phyloP scores from a whole-genome alignment of 2,888 invertebrate species.

The Oxyteleia sp. region DNA sequence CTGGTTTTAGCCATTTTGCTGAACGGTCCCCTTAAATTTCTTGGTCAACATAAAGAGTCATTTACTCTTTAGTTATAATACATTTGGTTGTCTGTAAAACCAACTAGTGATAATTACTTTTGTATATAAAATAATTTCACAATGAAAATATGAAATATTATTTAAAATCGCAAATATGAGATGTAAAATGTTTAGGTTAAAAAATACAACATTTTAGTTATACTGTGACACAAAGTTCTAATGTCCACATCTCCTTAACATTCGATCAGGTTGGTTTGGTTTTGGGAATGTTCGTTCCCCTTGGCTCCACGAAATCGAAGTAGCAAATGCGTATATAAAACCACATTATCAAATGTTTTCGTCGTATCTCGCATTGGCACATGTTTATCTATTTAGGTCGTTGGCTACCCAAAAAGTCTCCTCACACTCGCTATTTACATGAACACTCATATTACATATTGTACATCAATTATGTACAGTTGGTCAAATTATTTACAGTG shows the following conservation, averaged over 20 bases:
- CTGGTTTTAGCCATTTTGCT: no score
- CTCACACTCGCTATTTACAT: conserved; percentile 71
- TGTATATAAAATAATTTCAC: no score
- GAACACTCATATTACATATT: conserved; percentile 81
- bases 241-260: conserved; percentile 17
- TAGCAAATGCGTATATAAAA: conserved; percentile 68
- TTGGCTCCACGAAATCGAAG: conserved; percentile 55
- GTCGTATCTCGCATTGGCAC: conserved; percentile 73
- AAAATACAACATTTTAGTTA: conserved; percentile 34
- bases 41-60: no score
- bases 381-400: conserved; percentile 63
- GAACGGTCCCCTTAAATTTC: no score
- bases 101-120: no score
- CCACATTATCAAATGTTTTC: conserved; percentile 70
- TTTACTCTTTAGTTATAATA: no score
- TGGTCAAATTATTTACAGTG: conserved; percentile 77
- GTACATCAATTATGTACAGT: conserved; percentile 85
- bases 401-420: conserved; percentile 54
- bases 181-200: conserved; percentile 40
- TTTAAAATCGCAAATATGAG: no score
- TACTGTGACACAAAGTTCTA: no score
- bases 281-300: conserved; percentile 31
- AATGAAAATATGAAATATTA: no score
- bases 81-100: no score
- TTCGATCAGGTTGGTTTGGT: conserved; percentile 62